These are phyloP conservation scores for Lepus townsendii DNA, from an alignment of 2,797 vertebrate species.

Conservation along the genomic window DNA sequence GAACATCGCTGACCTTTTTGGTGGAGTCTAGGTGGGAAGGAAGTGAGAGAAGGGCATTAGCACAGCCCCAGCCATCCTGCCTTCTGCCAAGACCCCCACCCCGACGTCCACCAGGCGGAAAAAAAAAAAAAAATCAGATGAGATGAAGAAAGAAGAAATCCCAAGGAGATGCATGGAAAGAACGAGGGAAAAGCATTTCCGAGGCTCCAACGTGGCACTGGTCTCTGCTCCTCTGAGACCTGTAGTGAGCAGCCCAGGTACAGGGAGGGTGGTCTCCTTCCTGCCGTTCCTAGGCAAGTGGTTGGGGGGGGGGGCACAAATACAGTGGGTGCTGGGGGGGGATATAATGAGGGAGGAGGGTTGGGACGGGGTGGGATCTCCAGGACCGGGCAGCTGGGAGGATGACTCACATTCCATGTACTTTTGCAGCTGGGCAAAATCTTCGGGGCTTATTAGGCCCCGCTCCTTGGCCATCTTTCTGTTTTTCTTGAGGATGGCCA, in stretches of 20 bases:
- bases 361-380: neutral
- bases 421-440: constrained; percentile 96
- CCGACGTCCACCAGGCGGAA: neutral
- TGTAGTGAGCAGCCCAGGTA: neutral
- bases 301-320: neutral
- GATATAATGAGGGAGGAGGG: neutral
- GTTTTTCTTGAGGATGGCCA: constrained; percentile 67
- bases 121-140: neutral
- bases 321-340: no score
- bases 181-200: constrained; percentile 12
- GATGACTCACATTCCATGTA: constrained; percentile 96
- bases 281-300: neutral
- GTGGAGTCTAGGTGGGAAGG: constrained; percentile 91
- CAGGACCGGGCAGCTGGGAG: neutral
- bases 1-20: constrained; percentile 95
- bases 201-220: neutral
- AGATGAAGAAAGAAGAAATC: constrained; percentile 22
- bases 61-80: constrained; percentile 6
- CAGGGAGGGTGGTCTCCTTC: neutral
- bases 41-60: constrained; percentile 20
- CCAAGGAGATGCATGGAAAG: constrained; percentile 22
- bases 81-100: neutral
- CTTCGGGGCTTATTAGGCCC: constrained; percentile 92
- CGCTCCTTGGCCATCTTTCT: constrained; percentile 91
- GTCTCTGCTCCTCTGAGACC: neutral